A percentile compares a stretch with the other conserved stretches of the same genome.
Conservation (phyloP, 2,113 vertebrate genomes). For the Arizona elegans region DNA sequence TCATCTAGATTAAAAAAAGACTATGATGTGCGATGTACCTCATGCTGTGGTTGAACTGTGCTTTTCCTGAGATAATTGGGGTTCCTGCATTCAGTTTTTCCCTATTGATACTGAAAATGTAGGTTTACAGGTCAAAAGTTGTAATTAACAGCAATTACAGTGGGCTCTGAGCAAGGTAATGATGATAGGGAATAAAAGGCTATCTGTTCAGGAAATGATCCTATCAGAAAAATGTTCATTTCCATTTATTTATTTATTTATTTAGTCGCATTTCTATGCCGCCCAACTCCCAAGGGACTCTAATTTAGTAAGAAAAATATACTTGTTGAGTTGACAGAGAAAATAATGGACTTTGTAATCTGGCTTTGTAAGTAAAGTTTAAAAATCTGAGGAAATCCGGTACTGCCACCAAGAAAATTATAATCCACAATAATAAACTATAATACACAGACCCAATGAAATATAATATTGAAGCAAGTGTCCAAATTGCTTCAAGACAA, state of each 20-base stretch:
- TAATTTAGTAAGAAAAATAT: slow-evolving; percentile 32
- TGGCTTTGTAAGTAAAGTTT: neutral
- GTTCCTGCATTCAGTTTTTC: slow-evolving; percentile 34
- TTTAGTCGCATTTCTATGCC: too few relatives aligned
- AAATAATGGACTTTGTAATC: neutral
- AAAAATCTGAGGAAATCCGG: neutral
- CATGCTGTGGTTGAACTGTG: slow-evolving; percentile 6
- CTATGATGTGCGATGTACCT: neutral
- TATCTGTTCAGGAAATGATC: slow-evolving; percentile 32
- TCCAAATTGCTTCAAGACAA: neutral
- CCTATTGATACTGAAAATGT: slow-evolving; percentile 38
- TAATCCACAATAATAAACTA: neutral
- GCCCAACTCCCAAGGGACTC: too few relatives aligned
- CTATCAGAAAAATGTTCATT: slow-evolving; percentile 24
- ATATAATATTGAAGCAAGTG: neutral
- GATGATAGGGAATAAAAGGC: slow-evolving; percentile 15
- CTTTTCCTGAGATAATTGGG: slow-evolving; percentile 25
- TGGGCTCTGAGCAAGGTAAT: slow-evolving; percentile 1
- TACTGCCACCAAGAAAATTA: neutral
- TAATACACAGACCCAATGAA: neutral
- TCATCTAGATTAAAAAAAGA: slow-evolving; percentile 20
- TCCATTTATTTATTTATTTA: neutral
- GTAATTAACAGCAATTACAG: slow-evolving; percentile 34
- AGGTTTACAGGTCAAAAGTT: slow-evolving; percentile 35
- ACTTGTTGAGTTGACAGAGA: slow-evolving; percentile 8